Base-by-base conservation (phyloP, 1,140 invertebrate genomes). In the Laupala kohalensis region DNA sequence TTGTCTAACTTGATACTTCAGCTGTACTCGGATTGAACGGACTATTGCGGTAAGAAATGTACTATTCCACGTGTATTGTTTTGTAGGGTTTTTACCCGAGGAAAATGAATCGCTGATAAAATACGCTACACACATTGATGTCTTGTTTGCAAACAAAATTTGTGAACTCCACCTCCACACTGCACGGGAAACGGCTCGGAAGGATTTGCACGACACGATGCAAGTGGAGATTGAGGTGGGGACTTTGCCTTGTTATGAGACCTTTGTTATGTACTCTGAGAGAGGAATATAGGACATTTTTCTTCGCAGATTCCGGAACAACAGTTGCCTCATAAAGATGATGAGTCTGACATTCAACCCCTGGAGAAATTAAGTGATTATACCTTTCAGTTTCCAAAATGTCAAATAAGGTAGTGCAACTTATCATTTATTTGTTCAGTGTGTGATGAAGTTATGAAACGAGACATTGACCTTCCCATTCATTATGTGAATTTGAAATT, bases 201-300 rank as follows among this genome's bases (percentile, higher is more conserved):
- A 91, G 77, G 91, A 95, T 79, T 82, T 96, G 29, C 91, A 93
- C 78, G 86, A 90, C 72, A 90, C 90, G 68, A 85, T 89, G 69
- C 84, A 85, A 74, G 79, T 86, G 28, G 78, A 79, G 25, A 76
- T 80, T 63, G 75, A 81, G 73, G 78, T 75, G 67, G 73, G 67
- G 64, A 71, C 25, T n/a, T n/a, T n/a, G n/a, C n/a, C n/a, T n/a
- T n/a, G n/a, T n/a, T n/a, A n/a, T n/a, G n/a, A n/a, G n/a, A n/a
- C n/a, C n/a, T n/a, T n/a, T n/a, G n/a, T n/a, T n/a, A n/a, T n/a
- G n/a, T n/a, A n/a, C n/a, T n/a, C n/a, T n/a, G n/a, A n/a, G n/a
- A n/a, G n/a, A n/a, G n/a, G n/a, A n/a, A n/a, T n/a, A n/a, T n/a
- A n/a, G n/a, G n/a, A n/a, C n/a, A n/a, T n/a, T n/a, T 23, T 29